phyloP scores from a whole-genome alignment of 1,140 invertebrate species.

The Charaxes varanes region DNA sequence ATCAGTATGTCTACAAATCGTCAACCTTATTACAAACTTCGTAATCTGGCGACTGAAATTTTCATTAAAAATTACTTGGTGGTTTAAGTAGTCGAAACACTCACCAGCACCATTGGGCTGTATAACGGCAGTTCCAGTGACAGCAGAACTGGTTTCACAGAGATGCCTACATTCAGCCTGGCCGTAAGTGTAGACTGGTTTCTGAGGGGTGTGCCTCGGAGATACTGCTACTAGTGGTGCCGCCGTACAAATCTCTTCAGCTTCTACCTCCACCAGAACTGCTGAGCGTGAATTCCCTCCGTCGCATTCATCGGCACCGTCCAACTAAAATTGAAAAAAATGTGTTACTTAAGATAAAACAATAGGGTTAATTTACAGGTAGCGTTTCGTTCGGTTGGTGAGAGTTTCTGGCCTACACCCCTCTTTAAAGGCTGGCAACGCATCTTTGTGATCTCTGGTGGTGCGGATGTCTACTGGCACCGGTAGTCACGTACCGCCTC shows the following conservation, averaged over 20 bases:
- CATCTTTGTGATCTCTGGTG: no score
- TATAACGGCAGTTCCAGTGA: constrained; percentile 54
- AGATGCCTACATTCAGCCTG: constrained; percentile 66
- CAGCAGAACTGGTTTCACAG: constrained; percentile 52
- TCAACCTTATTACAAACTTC: no score
- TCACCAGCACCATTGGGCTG: constrained; percentile 54
- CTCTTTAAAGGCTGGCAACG: no score
- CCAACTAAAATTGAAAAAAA: constrained; percentile 32
- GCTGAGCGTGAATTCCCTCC: constrained; percentile 73
- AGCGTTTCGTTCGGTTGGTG: no score
- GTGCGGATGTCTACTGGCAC: no score
- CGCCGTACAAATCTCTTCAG: constrained; percentile 79
- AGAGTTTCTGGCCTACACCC: no score
- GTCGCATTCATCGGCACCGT: constrained; percentile 67
- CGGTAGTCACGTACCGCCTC: no score
- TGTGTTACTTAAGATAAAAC: no score
- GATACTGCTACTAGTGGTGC: constrained; percentile 78
- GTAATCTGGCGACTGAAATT: no score
- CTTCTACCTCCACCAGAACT: constrained; percentile 81
- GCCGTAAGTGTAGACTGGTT: constrained; percentile 80
- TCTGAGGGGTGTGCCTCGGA: constrained; percentile 77
- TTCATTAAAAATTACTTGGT: constrained; percentile 3
- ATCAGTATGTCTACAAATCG: no score
- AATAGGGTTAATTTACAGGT: no score
- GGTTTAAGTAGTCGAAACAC: constrained; percentile 3